A percentile compares a stretch with the other conserved stretches of the same genome.
These are phyloP conservation scores for Montifringilla adamsi DNA, from an alignment of 2,113 vertebrate species.

Conservation along the genomic window DNA sequence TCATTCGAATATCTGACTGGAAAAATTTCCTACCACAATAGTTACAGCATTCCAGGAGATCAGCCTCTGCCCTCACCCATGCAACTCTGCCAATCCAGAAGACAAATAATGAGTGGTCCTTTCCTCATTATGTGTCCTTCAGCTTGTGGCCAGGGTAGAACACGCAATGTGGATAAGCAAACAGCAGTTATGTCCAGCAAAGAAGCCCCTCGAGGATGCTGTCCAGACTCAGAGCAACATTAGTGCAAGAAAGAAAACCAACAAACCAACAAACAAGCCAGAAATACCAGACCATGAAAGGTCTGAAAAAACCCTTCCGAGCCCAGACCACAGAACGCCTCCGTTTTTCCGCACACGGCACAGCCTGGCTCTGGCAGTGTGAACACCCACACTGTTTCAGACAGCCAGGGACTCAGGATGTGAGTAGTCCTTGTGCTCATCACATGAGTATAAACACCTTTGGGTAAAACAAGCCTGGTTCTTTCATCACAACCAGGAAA, in stretches of 20 bases:
- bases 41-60: neutral
- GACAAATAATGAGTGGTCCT: neutral
- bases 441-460: neutral
- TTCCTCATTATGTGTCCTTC: neutral
- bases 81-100: neutral
- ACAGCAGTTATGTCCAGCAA: neutral
- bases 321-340: neutral
- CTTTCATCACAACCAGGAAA: neutral
- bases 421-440: neutral
- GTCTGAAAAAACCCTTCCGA: neutral
- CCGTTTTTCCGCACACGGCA: accelerated
- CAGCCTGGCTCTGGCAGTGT: neutral
- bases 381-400: neutral
- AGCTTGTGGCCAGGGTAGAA: neutral
- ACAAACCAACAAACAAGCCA: neutral
- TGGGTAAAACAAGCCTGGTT: neutral
- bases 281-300: neutral
- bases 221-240: neutral
- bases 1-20: neutral
- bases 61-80: neutral
- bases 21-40: neutral
- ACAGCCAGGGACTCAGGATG: neutral
- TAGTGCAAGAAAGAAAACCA: neutral
- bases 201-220: neutral
- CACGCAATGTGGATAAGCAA: neutral